A percentile compares a stretch with the other conserved stretches of the same genome.
These are phyloP conservation scores for Andrena bucephala DNA, from an alignment of 2,888 invertebrate species.

Conservation along the genomic window DNA sequence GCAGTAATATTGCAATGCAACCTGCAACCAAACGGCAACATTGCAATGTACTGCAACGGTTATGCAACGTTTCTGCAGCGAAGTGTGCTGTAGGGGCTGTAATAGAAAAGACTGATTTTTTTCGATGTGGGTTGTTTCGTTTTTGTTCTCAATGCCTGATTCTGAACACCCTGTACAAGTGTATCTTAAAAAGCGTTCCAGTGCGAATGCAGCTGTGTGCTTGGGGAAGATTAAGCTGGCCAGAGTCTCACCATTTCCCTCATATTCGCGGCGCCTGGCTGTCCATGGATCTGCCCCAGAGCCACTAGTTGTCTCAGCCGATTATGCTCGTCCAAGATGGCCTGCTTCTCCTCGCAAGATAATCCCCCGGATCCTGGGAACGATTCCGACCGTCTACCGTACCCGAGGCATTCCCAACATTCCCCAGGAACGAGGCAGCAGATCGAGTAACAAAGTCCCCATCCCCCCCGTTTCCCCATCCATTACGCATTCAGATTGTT, in stretches of 20 bases:
- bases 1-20: too few relatives aligned
- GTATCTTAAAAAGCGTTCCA: too few relatives aligned
- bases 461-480: neutral
- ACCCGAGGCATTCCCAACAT: conserved; percentile 1
- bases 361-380: conserved; percentile 88
- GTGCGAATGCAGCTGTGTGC: too few relatives aligned
- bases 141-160: too few relatives aligned
- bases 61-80: too few relatives aligned
- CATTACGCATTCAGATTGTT: conserved; percentile 20
- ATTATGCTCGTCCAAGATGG: conserved; percentile 93
- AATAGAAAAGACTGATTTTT: too few relatives aligned
- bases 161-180: too few relatives aligned
- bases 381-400: neutral
- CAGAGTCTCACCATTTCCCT: conserved; percentile 91
- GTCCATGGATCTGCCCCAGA: conserved; percentile 91
- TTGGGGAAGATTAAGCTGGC: conserved; percentile 7
- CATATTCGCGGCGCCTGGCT: conserved; percentile 94
- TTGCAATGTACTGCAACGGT: too few relatives aligned
- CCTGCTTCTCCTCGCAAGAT: conserved; percentile 90
- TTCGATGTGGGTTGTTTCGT: too few relatives aligned
- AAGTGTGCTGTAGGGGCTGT: too few relatives aligned
- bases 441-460: neutral
- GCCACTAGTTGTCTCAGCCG: conserved; percentile 92
- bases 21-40: too few relatives aligned
- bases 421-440: neutral